These are phyloP conservation scores for Poeciliopsis occidentalis DNA, from an alignment of 2,113 vertebrate genomes.

Conservation along the genomic window DNA sequence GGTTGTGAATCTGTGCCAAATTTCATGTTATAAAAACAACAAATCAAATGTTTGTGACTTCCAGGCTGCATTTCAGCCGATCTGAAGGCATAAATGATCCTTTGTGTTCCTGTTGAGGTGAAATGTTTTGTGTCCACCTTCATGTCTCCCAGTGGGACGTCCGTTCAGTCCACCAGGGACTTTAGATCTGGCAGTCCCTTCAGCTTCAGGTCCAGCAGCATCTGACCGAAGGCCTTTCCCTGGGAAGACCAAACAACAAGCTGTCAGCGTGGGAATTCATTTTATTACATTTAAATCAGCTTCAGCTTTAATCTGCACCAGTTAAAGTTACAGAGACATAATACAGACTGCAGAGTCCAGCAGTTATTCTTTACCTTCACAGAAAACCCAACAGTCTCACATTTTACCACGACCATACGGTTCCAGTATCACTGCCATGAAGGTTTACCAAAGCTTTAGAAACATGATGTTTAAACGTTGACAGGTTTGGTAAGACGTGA, in stretches of 20 bases:
- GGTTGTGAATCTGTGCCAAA: no score
- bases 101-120: constrained; percentile 15
- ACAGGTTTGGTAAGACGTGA: no score
- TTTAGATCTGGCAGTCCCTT: constrained; percentile 86
- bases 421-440: not conserved
- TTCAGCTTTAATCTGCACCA: not conserved
- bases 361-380: no score
- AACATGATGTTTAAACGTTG: no score
- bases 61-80: not conserved
- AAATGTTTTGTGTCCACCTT: not conserved
- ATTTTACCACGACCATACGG: not conserved
- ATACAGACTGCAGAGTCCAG: not conserved
- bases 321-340: not conserved
- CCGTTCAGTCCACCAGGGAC: constrained; percentile 82
- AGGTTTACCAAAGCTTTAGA: no score
- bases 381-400: not conserved
- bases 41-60: not conserved
- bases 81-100: not conserved
- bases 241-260: constrained; percentile 47
- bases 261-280: not conserved
- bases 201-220: constrained; percentile 87
- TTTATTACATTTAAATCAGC: not conserved
- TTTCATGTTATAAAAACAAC: not conserved
- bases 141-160: not conserved
- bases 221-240: constrained; percentile 90